These are phyloP conservation scores for Pyrrhopygopsis socrates DNA, from an alignment of 2,888 invertebrate genomes.

Conservation along the genomic window DNA sequence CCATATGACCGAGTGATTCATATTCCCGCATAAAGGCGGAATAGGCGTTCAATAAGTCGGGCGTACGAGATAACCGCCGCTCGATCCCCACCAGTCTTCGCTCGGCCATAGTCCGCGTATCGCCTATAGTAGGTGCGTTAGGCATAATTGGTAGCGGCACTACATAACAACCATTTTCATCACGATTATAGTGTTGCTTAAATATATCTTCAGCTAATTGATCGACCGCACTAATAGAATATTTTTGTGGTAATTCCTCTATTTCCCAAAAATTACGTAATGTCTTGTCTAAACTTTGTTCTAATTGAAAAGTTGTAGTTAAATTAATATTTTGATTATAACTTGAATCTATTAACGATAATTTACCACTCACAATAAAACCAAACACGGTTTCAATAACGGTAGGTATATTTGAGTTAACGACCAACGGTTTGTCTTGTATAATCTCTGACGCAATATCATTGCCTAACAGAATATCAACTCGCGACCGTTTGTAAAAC, in stretches of 20 bases:
- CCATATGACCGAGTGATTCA: too few species aligned
- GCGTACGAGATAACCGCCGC: neutral
- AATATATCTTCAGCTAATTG: conserved; percentile 45
- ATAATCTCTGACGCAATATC: conserved; percentile 1
- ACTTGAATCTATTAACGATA: neutral
- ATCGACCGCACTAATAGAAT: conserved; percentile 26
- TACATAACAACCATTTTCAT: conserved; percentile 44
- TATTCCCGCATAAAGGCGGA: conserved; percentile 51
- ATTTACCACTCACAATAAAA: conserved; percentile 11
- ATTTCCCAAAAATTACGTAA: conserved; percentile 58
- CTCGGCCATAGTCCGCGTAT: conserved; percentile 27
- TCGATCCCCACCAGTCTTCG: conserved; percentile 26
- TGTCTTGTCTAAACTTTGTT: conserved; percentile 5
- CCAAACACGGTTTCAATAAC: conserved; percentile 4
- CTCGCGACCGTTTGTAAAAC: conserved; percentile 2
- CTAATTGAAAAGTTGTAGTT: neutral
- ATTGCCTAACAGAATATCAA: conserved; percentile 15
- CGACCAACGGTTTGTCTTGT: neutral
- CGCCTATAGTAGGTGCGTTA: conserved; percentile 27
- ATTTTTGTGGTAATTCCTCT: conserved; percentile 29
- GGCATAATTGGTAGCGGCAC: conserved; percentile 4
- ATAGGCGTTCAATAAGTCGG: conserved; percentile 4
- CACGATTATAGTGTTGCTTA: conserved; percentile 27
- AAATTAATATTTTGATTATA: neutral
- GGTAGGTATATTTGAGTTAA: neutral